Conservation (phyloP, 2,888 invertebrate genomes). For the Xestia ashworthii region DNA sequence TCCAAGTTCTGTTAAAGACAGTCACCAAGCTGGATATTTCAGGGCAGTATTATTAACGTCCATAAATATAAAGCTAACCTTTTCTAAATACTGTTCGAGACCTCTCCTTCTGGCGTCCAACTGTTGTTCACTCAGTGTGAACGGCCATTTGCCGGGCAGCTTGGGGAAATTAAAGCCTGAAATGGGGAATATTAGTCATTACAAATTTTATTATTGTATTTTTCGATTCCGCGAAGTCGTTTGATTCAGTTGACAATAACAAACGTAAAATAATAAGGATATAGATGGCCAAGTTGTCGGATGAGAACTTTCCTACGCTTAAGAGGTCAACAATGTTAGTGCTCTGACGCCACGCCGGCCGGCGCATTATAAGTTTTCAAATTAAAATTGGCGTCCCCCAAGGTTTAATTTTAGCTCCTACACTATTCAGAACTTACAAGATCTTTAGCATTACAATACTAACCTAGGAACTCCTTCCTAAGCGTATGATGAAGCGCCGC, state of each 20-base stretch:
- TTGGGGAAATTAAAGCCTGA: slow-evolving; percentile 98
- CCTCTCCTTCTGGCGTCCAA: slow-evolving; percentile 98
- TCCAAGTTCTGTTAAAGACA: neutral
- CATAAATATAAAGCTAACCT: slow-evolving; percentile 82
- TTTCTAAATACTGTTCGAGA: slow-evolving; percentile 99
- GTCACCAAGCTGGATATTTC: neutral
- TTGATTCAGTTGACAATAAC: neutral
- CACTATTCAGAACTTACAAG: neutral
- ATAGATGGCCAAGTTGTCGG: no score
- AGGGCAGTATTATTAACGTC: neutral
- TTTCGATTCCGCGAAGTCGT: neutral
- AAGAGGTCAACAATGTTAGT: neutral
- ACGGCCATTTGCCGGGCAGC: slow-evolving; percentile 99
- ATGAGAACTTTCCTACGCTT: neutral
- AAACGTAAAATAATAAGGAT: neutral
- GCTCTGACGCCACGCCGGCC: neutral
- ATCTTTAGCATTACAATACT: slow-evolving; percentile 46
- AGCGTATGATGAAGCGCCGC: slow-evolving; percentile 96
- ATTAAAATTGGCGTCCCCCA: neutral
- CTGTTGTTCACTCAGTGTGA: slow-evolving; percentile 99
- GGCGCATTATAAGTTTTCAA: neutral
- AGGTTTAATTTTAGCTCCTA: slow-evolving; percentile 8
- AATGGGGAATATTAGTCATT: slow-evolving; percentile 24
- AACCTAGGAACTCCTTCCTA: slow-evolving; percentile 97
- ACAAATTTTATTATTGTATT: neutral